phyloP scores from a whole-genome alignment of 1,140 invertebrate species.

The Halyomorpha halys region DNA sequence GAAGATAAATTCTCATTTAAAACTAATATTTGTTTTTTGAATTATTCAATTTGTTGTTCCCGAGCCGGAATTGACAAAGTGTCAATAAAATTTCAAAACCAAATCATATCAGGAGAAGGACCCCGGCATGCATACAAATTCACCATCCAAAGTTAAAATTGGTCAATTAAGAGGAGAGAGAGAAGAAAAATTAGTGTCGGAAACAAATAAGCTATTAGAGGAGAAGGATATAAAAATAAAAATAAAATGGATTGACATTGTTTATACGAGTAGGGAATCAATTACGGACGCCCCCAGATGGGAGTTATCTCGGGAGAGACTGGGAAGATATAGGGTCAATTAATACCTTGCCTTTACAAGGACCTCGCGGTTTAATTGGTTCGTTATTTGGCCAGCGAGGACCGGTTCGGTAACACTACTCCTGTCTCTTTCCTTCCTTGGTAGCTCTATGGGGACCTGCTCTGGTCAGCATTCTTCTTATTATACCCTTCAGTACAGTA shows the following conservation, averaged over 20 bases:
- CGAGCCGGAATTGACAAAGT: too few relatives aligned
- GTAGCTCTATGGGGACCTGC: neutral
- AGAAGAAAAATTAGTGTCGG: constrained; percentile 5
- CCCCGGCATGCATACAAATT: too few relatives aligned
- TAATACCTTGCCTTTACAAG: constrained; percentile 5
- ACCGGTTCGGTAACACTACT: neutral
- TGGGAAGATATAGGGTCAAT: constrained; percentile 1
- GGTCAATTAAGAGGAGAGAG: too few relatives aligned
- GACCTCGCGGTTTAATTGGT: neutral
- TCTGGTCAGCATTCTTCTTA: neutral
- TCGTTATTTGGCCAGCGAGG: neutral
- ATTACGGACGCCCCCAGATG: neutral
- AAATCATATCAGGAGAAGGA: too few relatives aligned
- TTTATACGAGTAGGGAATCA: constrained; percentile 5
- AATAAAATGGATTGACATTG: neutral
- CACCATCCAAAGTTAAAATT: too few relatives aligned
- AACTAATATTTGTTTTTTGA: too few relatives aligned
- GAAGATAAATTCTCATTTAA: too few relatives aligned
- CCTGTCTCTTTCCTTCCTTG: neutral
- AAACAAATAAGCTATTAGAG: constrained; percentile 12
- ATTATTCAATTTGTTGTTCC: too few relatives aligned
- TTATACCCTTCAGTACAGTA: too few relatives aligned
- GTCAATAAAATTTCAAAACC: too few relatives aligned
- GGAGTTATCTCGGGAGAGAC: neutral
- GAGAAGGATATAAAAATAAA: neutral